Conservation (phyloP, 2,888 invertebrate species). For the Monopis laevigella region DNA sequence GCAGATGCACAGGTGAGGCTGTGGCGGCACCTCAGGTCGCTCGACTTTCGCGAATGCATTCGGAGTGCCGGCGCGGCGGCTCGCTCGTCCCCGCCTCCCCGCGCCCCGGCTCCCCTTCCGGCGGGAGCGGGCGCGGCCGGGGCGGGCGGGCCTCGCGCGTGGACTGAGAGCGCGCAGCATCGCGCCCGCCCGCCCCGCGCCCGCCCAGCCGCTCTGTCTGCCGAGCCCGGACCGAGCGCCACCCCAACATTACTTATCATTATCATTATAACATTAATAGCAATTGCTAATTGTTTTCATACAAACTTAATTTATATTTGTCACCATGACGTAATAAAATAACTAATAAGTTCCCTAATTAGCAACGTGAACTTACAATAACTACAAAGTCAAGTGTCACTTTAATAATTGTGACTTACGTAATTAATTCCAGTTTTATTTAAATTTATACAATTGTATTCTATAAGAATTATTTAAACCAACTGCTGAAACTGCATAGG, state of each 20-base stretch:
- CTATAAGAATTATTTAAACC: no score
- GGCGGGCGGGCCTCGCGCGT: constrained; percentile 69
- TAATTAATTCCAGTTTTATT: no score
- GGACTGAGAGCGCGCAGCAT: constrained; percentile 75
- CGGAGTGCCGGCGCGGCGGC: constrained; percentile 18
- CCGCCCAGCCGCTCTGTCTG: constrained; percentile 26
- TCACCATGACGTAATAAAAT: no score
- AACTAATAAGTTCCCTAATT: no score
- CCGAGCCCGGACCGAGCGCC: constrained; percentile 20
- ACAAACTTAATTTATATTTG: no score
- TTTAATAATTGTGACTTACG: no score
- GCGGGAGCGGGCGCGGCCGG: constrained; percentile 51
- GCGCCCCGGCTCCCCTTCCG: constrained; percentile 17
- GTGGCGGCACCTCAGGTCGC: constrained; percentile 62
- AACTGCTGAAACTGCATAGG: no score
- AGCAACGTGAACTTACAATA: no score
- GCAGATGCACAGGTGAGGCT: constrained; percentile 33
- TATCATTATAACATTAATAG: no score
- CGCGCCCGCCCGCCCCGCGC: constrained; percentile 63
- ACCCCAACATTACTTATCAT: background rate
- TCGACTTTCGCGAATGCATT: constrained; percentile 66
- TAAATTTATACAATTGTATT: no score
- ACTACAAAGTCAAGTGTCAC: no score
- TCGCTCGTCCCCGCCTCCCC: background rate
- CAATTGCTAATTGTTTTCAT: no score